phyloP scores from a whole-genome alignment of 2,888 invertebrate genomes.

The Eupithecia inturbata region DNA sequence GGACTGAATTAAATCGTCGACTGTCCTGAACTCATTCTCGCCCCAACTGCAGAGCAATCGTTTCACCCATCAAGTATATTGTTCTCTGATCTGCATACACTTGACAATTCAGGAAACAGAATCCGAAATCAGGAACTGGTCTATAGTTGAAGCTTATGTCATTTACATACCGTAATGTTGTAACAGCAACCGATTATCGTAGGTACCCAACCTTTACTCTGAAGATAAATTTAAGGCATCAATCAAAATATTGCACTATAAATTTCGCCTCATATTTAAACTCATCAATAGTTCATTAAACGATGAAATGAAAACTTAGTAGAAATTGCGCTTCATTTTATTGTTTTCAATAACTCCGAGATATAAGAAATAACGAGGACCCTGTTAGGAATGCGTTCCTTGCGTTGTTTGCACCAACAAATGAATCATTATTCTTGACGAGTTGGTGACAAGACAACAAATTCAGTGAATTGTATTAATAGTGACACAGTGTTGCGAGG shows the following conservation, averaged over 20 bases:
- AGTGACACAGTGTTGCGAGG: neutral
- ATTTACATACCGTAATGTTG: neutral
- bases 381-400: neutral
- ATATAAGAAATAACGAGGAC: neutral
- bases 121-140: slow-evolving; percentile 10
- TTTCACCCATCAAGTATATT: slow-evolving; percentile 13
- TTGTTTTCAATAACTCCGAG: neutral
- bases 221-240: too few relatives aligned
- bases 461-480: neutral
- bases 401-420: neutral
- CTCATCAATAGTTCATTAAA: neutral
- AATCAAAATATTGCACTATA: too few relatives aligned
- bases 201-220: neutral
- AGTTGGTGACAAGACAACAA: neutral
- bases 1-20: neutral
- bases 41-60: neutral
- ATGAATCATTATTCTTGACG: slow-evolving; percentile 2
- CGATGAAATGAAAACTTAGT: neutral
- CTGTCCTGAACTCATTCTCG: neutral
- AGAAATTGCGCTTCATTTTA: neutral
- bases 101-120: slow-evolving; percentile 8
- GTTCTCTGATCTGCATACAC: slow-evolving; percentile 20
- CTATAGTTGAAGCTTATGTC: neutral
- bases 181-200: neutral
- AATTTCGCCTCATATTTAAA: too few relatives aligned